Evolutionary conservation across 2,888 invertebrate species (phyloP), one percentile per base, ranked within the genome.

Genomic region (Catocala sponsa): DNA sequence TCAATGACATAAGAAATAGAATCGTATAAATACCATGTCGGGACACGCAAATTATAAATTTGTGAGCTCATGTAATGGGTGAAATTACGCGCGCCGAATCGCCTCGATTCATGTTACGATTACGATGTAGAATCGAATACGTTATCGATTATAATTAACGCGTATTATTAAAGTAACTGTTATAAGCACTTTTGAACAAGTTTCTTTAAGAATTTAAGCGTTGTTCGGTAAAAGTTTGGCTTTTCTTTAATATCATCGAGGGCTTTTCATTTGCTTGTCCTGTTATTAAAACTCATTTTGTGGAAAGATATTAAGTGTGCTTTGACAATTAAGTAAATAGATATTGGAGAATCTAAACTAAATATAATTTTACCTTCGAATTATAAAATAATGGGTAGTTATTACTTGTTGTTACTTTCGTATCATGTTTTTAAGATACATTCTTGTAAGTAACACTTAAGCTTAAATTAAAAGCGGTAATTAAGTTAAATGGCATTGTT

Each of bases 141-240:
- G 83, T 82, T 87, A 91, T 90, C 88, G 86, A 88, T 91, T 90
- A 86, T 85, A 89, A 89, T 91, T 86, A 90, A 86, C 84, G 83
- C 81, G 84, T 86, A 87, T 88, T 85, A 89, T 87, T 83, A 88
- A 82, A 76, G 82, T 88, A 88, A 90, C 89, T 80, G 88, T 88
- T 89, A 51, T 86, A 87, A 89, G 86, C 80, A 85, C 85, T 90
- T 86, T 86, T 82, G 80, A 83, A 85, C 74, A 81, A 88, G 88
- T 89, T 90, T 85, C 85, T 82, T 84, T 74, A 84, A 85, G 82
- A 86, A 87, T 86, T 86, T 80, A 83, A 86, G 79, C 78, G 83
- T 78, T 85, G 84, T 86, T 87, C 66, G 82, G 79, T 85, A 83
- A 86, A 91, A 91, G 84, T 91, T 91, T 70, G 76, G 83, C 81